Conservation (phyloP, 2,113 vertebrate species). For the Naja naja region DNA sequence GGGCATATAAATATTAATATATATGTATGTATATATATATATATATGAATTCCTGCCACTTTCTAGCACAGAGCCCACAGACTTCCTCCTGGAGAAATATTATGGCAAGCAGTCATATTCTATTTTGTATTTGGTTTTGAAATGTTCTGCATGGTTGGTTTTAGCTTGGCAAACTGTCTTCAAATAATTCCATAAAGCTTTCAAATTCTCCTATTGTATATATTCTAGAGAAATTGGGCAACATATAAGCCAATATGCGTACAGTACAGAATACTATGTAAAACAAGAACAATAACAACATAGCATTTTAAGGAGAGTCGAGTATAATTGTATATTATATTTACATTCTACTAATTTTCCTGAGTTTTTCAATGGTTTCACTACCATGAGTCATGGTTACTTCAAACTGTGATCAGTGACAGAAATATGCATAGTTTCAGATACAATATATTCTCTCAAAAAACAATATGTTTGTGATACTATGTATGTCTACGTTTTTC, state of each 20-base stretch:
- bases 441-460: not conserved
- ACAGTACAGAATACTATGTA: not conserved
- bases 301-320: not conserved
- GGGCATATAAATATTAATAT: too few relatives aligned
- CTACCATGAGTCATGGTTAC: not conserved
- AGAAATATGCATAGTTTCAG: not conserved
- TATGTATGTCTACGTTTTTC: not conserved
- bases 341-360: not conserved
- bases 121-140: conserved; percentile 12
- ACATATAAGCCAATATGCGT: not conserved
- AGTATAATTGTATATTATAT: not conserved
- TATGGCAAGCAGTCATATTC: not conserved
- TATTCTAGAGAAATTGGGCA: not conserved
- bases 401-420: not conserved
- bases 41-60: too few relatives aligned
- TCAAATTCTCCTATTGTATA: not conserved
- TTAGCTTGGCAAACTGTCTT: not conserved
- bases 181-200: not conserved
- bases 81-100: not conserved
- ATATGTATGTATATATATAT: too few relatives aligned
- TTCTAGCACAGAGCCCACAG: too few relatives aligned
- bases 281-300: not conserved
- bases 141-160: not conserved
- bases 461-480: not conserved
- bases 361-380: not conserved